phyloP scores from a whole-genome alignment of 2,113 vertebrate genomes.

The Ondatra zibethicus region DNA sequence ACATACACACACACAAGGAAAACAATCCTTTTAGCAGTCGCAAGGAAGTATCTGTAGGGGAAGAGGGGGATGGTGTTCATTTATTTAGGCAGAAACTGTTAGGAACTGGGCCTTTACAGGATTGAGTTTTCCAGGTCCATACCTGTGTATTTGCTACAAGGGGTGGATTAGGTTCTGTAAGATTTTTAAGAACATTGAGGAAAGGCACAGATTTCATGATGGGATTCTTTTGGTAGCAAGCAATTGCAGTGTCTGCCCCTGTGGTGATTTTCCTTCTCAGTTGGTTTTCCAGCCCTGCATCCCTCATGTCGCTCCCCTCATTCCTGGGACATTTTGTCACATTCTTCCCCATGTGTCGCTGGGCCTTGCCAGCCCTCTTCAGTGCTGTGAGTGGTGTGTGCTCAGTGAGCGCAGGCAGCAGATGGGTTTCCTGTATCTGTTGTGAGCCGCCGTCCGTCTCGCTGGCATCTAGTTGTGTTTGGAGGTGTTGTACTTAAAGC shows the following conservation, averaged over 20 bases:
- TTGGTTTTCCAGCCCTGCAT: neutral
- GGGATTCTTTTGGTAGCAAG: neutral
- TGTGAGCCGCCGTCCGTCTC: neutral
- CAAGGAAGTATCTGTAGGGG: neutral
- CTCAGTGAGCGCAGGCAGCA: too few species aligned
- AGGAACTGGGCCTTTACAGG: conserved; percentile 1
- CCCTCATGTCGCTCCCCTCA: rapidly evolving
- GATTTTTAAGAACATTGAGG: neutral
- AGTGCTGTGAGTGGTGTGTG: rapidly evolving
- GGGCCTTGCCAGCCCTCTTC: neutral
- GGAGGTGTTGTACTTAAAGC: neutral
- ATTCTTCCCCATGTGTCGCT: rapidly evolving
- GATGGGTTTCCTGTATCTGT: neutral
- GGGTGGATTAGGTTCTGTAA: neutral
- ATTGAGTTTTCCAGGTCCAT: neutral
- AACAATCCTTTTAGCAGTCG: neutral
- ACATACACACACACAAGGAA: neutral
- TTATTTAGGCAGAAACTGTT: neutral
- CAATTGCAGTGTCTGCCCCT: neutral
- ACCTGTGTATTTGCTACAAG: neutral
- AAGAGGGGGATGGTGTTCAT: neutral
- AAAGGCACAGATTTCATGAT: neutral
- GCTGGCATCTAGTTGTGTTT: neutral
- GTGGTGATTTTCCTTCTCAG: neutral
- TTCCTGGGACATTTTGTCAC: neutral